Conservation (phyloP, 2,113 vertebrate species). For the Zingel zingel region DNA sequence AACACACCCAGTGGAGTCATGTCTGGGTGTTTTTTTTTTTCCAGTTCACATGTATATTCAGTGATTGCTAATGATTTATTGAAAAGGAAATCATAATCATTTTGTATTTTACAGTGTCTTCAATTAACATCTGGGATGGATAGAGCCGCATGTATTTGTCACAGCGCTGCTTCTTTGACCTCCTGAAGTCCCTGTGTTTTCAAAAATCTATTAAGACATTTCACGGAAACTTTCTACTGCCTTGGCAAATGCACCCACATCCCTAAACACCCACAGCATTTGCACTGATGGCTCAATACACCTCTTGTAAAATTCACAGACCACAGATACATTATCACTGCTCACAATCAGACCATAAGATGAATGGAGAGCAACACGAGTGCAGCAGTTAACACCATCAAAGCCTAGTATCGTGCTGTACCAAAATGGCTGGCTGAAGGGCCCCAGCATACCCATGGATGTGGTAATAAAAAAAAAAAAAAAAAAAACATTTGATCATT, state of each 20-base stretch:
- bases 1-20: constrained; percentile 1
- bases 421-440: constrained; percentile 13
- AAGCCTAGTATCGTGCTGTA: constrained; percentile 13
- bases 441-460: not conserved
- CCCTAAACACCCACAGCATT: not conserved
- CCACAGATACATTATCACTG: not conserved
- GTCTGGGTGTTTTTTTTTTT: not conserved
- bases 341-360: not conserved
- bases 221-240: constrained; percentile 29
- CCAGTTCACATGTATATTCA: no score
- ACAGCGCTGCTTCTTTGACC: not conserved
- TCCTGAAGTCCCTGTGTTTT: constrained; percentile 16
- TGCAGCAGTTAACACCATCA: constrained; percentile 19
- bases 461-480: constrained; percentile 49
- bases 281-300: constrained; percentile 2
- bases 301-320: not conserved
- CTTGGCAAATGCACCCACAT: constrained; percentile 29
- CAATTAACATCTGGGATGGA: constrained; percentile 12
- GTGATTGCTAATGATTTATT: not conserved
- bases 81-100: not conserved
- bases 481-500: constrained; percentile 46
- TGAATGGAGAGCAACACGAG: not conserved
- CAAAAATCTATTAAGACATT: constrained; percentile 27
- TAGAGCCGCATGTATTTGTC: not conserved
- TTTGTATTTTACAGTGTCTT: constrained; percentile 2